These are phyloP conservation scores for Ceyx cyanopectus DNA, from an alignment of 2,113 vertebrate genomes.

Conservation along the genomic window DNA sequence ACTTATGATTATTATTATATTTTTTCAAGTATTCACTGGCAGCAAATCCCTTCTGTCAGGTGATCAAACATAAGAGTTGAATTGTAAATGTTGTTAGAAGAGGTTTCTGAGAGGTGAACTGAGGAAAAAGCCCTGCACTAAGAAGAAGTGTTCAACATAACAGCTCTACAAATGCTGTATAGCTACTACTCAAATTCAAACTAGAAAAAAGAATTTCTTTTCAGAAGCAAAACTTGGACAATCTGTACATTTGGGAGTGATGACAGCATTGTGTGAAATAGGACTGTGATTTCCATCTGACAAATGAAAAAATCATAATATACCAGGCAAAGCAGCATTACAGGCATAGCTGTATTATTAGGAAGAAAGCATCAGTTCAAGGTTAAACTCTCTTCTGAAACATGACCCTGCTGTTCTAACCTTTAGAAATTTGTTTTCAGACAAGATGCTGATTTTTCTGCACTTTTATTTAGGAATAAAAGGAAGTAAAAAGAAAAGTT, in stretches of 20 bases:
- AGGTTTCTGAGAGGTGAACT: neutral
- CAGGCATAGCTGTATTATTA: neutral
- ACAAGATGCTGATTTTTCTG: neutral
- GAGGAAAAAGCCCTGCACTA: neutral
- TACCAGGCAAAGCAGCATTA: neutral
- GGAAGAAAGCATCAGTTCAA: neutral
- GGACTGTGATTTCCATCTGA: neutral
- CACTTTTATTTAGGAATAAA: conserved; percentile 6
- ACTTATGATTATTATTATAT: neutral
- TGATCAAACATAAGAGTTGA: neutral
- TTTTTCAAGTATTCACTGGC: neutral
- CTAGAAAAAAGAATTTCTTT: neutral
- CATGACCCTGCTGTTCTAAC: neutral
- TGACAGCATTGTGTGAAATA: neutral
- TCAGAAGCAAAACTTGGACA: neutral
- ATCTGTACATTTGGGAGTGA: neutral
- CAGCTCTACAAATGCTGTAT: neutral
- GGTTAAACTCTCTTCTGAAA: neutral
- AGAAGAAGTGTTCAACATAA: neutral
- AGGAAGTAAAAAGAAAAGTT: neutral
- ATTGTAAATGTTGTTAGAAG: neutral
- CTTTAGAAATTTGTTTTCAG: neutral
- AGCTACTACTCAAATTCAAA: neutral
- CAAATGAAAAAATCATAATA: neutral
- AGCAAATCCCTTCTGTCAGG: neutral